A percentile compares a stretch with the other conserved stretches of the same genome.
phyloP scores from a whole-genome alignment of 2,797 vertebrate genomes.

The Phoxinus dragarum region DNA sequence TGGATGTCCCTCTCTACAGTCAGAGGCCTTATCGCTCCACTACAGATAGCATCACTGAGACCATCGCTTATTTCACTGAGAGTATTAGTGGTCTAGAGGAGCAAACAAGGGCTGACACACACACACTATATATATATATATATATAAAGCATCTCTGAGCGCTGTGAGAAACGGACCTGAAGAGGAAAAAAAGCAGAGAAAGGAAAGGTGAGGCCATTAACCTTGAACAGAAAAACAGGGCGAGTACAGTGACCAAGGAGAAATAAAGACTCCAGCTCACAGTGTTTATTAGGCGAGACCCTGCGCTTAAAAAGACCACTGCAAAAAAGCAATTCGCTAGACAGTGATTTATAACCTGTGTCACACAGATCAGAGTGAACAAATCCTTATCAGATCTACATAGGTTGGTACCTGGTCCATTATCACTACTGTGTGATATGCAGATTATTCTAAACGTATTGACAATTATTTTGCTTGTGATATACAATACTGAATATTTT shows the following conservation, averaged over 20 bases:
- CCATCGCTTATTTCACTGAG: constrained; percentile 58
- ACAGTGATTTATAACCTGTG: constrained; percentile 3
- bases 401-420: background rate
- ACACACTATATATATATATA: background rate
- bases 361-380: background rate
- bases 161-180: constrained; percentile 52
- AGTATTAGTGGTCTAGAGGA: constrained; percentile 49
- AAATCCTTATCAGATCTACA: constrained; percentile 10
- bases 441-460: background rate
- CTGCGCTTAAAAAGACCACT: constrained; percentile 8
- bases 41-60: constrained; percentile 61
- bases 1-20: constrained; percentile 50
- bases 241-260: constrained; percentile 33
- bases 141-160: constrained; percentile 18
- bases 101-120: constrained; percentile 39
- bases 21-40: constrained; percentile 56
- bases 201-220: constrained; percentile 59
- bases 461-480: background rate
- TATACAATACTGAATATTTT: background rate
- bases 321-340: constrained; percentile 2
- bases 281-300: constrained; percentile 31
- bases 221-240: constrained; percentile 60
- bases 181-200: constrained; percentile 51
- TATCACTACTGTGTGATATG: background rate
- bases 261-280: constrained; percentile 10